These are phyloP conservation scores for Novumbra hubbsi DNA, from an alignment of 2,797 vertebrate genomes.

Conservation along the genomic window DNA sequence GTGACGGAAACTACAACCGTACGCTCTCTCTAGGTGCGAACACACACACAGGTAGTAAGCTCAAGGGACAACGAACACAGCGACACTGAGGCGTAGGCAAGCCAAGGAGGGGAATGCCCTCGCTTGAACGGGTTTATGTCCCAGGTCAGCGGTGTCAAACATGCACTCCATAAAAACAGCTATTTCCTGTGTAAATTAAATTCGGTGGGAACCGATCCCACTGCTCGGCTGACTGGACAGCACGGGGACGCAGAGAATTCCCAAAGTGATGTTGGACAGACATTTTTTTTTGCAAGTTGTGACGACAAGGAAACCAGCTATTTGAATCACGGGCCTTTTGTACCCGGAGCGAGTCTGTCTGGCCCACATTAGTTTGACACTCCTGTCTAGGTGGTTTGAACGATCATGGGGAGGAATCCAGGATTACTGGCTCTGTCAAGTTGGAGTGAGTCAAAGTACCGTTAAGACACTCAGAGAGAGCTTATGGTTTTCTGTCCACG, in stretches of 20 bases:
- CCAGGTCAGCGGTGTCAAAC: neutral
- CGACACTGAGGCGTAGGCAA: no score
- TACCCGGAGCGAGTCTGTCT: neutral
- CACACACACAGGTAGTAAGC: neutral
- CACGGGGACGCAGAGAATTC: neutral
- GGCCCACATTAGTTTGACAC: neutral
- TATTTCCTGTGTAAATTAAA: neutral
- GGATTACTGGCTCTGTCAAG: neutral
- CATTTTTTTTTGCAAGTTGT: neutral
- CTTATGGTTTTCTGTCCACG: constrained; percentile 13
- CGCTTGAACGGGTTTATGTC: neutral
- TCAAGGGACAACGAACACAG: neutral
- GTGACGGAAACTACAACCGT: constrained; percentile 51
- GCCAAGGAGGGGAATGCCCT: neutral
- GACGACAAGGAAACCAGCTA: neutral
- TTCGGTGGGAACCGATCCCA: no score
- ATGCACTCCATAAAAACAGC: neutral
- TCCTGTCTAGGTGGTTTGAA: neutral
- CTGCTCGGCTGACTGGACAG: neutral
- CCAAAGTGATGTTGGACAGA: neutral
- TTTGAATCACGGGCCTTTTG: neutral
- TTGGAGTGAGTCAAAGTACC: neutral
- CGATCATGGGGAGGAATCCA: neutral
- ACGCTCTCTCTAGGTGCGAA: constrained; percentile 28
- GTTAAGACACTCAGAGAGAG: constrained; percentile 7